Evolutionary conservation across 2,113 vertebrate species (phyloP).

Genomic region (Channa maculata): DNA sequence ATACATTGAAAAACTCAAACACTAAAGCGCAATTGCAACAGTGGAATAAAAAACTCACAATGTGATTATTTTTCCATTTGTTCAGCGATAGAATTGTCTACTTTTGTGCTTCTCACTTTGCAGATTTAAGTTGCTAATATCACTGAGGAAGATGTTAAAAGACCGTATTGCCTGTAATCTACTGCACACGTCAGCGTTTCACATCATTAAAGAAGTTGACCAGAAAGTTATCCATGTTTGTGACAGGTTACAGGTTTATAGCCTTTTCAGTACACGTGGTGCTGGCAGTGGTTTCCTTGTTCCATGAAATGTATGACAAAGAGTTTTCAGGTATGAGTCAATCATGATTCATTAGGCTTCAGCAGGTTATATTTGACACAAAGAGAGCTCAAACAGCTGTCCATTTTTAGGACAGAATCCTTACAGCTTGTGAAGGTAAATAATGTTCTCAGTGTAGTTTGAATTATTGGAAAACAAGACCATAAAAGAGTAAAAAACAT

Average conservation of each 20-base stretch:
- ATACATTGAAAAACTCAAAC: no score
- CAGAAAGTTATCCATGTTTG: neutral
- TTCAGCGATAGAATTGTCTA: no score
- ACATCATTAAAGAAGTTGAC: slow-evolving; percentile 4
- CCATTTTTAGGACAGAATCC: neutral
- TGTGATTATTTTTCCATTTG: no score
- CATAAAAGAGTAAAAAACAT: no score
- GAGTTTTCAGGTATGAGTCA: slow-evolving; percentile 30
- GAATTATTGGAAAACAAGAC: neutral
- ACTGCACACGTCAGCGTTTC: neutral
- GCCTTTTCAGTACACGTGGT: neutral
- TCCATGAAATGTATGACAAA: neutral
- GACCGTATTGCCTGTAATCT: neutral
- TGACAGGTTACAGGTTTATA: neutral
- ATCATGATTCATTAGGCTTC: neutral
- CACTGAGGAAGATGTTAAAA: neutral
- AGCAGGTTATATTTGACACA: neutral
- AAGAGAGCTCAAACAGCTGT: neutral
- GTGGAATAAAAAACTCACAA: no score
- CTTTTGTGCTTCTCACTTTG: neutral
- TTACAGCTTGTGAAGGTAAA: neutral
- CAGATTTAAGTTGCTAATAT: neutral
- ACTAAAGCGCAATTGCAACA: no score
- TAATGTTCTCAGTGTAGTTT: neutral
- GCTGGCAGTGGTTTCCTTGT: slow-evolving; percentile 13